phyloP scores from a whole-genome alignment of 2,797 vertebrate genomes.

The Anguilla anguilla region DNA sequence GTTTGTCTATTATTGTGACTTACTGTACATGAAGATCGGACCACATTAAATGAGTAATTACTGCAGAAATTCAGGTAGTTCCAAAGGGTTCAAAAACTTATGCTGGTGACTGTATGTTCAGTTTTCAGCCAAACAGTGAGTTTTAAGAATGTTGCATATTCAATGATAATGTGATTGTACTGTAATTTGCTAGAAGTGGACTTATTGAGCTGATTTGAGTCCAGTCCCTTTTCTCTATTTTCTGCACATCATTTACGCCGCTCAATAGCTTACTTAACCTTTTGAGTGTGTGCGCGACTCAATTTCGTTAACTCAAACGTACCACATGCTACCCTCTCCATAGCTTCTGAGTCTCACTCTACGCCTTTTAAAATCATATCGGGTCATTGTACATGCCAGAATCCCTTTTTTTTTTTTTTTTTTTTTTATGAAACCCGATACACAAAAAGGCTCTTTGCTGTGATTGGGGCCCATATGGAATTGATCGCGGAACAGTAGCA shows the following conservation, averaged over 20 bases:
- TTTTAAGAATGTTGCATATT: not conserved
- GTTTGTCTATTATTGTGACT: no score
- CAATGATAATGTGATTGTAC: not conserved
- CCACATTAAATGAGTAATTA: no score
- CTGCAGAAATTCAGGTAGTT: no score
- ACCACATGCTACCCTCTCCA: not conserved
- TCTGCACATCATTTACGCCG: not conserved
- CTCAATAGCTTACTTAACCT: not conserved
- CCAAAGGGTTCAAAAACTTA: no score
- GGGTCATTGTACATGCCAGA: constrained; percentile 57
- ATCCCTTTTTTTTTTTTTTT: constrained; percentile 59
- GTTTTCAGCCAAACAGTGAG: not conserved
- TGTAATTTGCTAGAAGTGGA: not conserved
- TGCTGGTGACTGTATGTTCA: no score
- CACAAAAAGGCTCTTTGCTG: constrained; percentile 56
- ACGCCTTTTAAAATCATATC: constrained; percentile 7
- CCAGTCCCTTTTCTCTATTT: not conserved
- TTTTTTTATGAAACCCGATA: constrained; percentile 58
- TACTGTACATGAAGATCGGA: no score
- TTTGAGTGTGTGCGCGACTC: not conserved
- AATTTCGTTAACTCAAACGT: not conserved
- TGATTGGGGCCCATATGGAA: constrained; percentile 64
- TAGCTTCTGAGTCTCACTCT: not conserved
- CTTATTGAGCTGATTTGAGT: not conserved
- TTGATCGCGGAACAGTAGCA: constrained; percentile 66